These are phyloP conservation scores for Apamea anceps DNA, from an alignment of 2,888 invertebrate genomes.

Conservation along the genomic window DNA sequence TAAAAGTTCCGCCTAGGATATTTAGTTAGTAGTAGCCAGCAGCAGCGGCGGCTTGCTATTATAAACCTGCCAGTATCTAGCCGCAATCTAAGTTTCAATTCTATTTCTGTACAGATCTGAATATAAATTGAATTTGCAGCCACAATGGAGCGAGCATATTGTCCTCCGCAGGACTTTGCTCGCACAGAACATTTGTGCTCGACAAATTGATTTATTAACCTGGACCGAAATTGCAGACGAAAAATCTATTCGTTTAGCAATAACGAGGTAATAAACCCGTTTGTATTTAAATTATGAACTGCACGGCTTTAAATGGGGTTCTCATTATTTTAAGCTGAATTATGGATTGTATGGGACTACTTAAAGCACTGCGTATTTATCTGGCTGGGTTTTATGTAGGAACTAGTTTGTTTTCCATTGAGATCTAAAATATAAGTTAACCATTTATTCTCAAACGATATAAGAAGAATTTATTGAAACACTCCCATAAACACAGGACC, in stretches of 20 bases:
- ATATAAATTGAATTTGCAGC: slow-evolving; percentile 84
- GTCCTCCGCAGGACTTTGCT: slow-evolving; percentile 76
- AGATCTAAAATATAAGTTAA: not conserved
- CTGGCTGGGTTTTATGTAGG: not conserved
- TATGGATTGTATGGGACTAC: slow-evolving; percentile 30
- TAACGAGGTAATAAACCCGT: slow-evolving; percentile 59
- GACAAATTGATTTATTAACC: slow-evolving; percentile 82
- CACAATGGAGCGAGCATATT: slow-evolving; percentile 78
- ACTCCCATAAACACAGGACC: not conserved
- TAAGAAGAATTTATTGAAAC: not conserved
- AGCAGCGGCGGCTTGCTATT: slow-evolving; percentile 64
- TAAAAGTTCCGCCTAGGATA: slow-evolving; percentile 49
- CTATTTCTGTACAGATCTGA: slow-evolving; percentile 81
- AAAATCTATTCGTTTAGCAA: slow-evolving; percentile 69
- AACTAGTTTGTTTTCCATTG: not conserved
- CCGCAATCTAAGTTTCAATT: slow-evolving; percentile 84
- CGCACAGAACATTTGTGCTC: slow-evolving; percentile 73
- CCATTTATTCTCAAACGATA: not conserved
- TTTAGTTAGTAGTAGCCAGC: slow-evolving; percentile 55
- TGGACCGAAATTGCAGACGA: slow-evolving; percentile 69
- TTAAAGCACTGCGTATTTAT: slow-evolving; percentile 21
- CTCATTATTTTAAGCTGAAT: slow-evolving; percentile 46
- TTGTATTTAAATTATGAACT: slow-evolving; percentile 58
- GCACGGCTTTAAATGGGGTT: slow-evolving; percentile 50
- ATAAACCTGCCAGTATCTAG: slow-evolving; percentile 75